Conservation (phyloP, 1,140 invertebrate genomes). For the Bathynomus jamesi region DNA sequence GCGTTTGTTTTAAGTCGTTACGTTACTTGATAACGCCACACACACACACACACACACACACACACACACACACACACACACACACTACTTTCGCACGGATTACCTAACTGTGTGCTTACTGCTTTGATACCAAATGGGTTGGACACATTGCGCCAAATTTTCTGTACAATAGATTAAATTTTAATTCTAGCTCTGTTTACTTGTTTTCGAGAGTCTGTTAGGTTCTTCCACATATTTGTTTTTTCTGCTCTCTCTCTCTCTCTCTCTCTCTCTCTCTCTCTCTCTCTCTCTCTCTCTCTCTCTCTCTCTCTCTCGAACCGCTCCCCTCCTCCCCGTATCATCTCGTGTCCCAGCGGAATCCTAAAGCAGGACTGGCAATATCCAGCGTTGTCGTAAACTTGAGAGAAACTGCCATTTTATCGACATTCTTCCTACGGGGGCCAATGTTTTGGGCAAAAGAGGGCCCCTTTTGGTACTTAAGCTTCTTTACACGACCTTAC, state of each 20-base stretch:
- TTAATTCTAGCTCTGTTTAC: too few species aligned
- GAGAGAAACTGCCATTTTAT: background rate
- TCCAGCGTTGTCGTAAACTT: background rate
- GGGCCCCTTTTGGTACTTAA: background rate
- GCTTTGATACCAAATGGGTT: too few species aligned
- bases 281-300: background rate
- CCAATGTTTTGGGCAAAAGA: background rate
- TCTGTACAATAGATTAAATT: too few species aligned
- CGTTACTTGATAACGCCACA: too few species aligned
- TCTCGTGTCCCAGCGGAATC: background rate
- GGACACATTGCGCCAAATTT: too few species aligned
- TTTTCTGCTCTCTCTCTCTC: background rate
- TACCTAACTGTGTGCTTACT: too few species aligned
- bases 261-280: background rate
- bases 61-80: too few species aligned
- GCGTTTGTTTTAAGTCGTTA: too few species aligned
- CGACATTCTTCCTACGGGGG: background rate
- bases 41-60: too few species aligned
- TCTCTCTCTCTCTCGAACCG: background rate
- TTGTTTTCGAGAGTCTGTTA: too few species aligned
- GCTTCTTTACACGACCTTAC: constrained; percentile 1
- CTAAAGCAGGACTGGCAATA: background rate
- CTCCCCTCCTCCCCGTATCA: background rate
- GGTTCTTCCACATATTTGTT: background rate
- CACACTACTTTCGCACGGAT: too few species aligned